Evolutionary conservation across 2,113 vertebrate genomes (phyloP), one percentile per base, ranked within the genome.

Genomic region (Fulica atra): DNA sequence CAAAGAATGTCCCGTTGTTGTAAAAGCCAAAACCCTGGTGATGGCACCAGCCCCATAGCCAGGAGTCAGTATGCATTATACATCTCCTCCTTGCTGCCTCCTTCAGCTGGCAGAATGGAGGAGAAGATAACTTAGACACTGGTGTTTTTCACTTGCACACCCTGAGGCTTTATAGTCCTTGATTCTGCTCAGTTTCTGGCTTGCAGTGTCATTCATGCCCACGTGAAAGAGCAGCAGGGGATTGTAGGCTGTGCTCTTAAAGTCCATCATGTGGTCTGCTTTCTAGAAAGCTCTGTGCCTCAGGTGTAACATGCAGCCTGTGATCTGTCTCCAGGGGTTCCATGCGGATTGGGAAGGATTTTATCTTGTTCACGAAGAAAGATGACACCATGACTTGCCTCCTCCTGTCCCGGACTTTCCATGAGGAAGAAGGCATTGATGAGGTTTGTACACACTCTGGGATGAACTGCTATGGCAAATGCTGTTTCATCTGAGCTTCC

Each of bases 291-390:
- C 61, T 17, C 46, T 51, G 33, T 54, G 50, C 20, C n/a, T 70
- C n/a, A 83, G 16, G 26, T 51, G 18, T 96, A 82, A 93, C 26
- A 5, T 18, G 8, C 48, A 60, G 29, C 33, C n/a, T 92, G 44
- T 82, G 44, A 61, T 98, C 73, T 93, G 18, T 95, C 61, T 92
- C 9, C 72, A 99, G 99, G 79, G 99, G 99, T 56, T 99, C 99
- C 66, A 99, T 99, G 99, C 97, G 99, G 81, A 99, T 99, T 33
- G 99, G 99, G 61, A 99, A 99, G 97, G 99, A 99, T 97, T 99
- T 99, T 92, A 99, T 99, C 91, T 98, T 99, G 59, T 99, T 99
- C 96, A 99, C 99, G 2, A 99, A 99, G 98, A 99, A 99, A 89
- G 98, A 98, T 36, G 96, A 98, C 61, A 98, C 98, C 21, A 98